phyloP scores from a whole-genome alignment of 2,888 invertebrate species.

The Scaptomyza polygonia region DNA sequence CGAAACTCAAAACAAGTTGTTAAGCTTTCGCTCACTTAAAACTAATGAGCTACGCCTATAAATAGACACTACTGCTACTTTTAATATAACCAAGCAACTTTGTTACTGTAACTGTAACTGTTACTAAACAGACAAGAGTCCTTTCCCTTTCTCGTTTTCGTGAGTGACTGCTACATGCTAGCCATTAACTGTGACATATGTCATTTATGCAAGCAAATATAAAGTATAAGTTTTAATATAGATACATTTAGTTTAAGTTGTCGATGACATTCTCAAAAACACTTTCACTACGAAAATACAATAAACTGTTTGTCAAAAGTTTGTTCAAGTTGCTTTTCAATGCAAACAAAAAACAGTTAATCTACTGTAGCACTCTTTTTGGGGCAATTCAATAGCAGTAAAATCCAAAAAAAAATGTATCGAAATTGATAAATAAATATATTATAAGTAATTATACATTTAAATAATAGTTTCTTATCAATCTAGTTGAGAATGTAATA shows the following conservation, averaged over 20 bases:
- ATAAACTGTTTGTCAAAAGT: not conserved
- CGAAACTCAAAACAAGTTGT: slow-evolving; percentile 79
- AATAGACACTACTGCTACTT: slow-evolving; percentile 54
- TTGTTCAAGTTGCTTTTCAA: not conserved
- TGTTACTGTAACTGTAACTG: slow-evolving; percentile 25
- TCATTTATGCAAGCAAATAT: slow-evolving; percentile 52
- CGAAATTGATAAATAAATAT: too few species aligned
- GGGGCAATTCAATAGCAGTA: too few species aligned
- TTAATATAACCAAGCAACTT: slow-evolving; percentile 14
- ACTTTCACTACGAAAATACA: not conserved
- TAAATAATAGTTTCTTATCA: too few species aligned
- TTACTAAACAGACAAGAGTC: slow-evolving; percentile 29
- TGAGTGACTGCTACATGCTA: slow-evolving; percentile 46
- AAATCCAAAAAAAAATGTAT: too few species aligned
- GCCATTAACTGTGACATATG: slow-evolving; percentile 72
- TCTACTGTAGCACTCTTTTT: too few species aligned
- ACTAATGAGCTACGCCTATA: slow-evolving; percentile 76
- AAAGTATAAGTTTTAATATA: slow-evolving; percentile 9
- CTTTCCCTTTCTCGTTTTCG: slow-evolving; percentile 33
- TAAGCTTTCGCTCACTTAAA: slow-evolving; percentile 77
- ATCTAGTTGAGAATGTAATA: too few species aligned
- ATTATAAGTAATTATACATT: too few species aligned
- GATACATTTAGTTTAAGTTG: not conserved
- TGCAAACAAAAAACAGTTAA: too few species aligned
- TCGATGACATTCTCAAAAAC: slow-evolving; percentile 18